Conservation (phyloP, 2,888 invertebrate species). For the Bimastos eiseni region DNA sequence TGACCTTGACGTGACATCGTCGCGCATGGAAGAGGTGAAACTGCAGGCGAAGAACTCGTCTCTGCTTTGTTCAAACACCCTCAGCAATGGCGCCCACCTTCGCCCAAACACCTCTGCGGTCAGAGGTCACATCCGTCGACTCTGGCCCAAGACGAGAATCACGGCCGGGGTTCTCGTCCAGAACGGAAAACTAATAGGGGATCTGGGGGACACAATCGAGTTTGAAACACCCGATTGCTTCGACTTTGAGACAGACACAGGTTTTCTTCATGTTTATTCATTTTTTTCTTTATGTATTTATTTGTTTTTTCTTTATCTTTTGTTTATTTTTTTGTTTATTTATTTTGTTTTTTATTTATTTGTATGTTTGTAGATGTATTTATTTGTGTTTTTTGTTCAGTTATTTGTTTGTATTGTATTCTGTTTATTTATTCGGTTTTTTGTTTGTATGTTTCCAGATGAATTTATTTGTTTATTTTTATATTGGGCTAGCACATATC, state of each 20-base stretch:
- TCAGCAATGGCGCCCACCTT: background rate
- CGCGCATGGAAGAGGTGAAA: background rate
- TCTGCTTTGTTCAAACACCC: constrained; percentile 15
- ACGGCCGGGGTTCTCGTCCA: constrained; percentile 84
- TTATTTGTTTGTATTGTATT: too few relatives aligned
- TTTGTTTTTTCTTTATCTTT: too few relatives aligned
- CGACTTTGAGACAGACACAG: background rate
- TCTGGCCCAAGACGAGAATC: constrained; percentile 68
- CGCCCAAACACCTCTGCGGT: constrained; percentile 2
- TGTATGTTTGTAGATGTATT: too few relatives aligned
- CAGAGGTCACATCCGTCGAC: constrained; percentile 43
- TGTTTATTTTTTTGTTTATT: too few relatives aligned
- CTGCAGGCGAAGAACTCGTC: background rate
- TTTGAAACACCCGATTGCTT: constrained; percentile 54
- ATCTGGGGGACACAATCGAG: constrained; percentile 73
- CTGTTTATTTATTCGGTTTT: too few relatives aligned
- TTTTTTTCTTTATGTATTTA: too few relatives aligned
- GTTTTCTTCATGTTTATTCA: background rate
- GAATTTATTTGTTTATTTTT: too few relatives aligned
- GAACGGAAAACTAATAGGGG: constrained; percentile 69
- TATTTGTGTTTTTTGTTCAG: too few relatives aligned
- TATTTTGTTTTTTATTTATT: too few relatives aligned
- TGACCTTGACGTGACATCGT: background rate
- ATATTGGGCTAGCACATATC: too few relatives aligned
- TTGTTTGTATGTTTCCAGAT: too few relatives aligned